Evolutionary conservation across 2,797 vertebrate genomes (phyloP), one percentile per base, ranked within the genome.

Genomic region (Rhynchotus rufescens): DNA sequence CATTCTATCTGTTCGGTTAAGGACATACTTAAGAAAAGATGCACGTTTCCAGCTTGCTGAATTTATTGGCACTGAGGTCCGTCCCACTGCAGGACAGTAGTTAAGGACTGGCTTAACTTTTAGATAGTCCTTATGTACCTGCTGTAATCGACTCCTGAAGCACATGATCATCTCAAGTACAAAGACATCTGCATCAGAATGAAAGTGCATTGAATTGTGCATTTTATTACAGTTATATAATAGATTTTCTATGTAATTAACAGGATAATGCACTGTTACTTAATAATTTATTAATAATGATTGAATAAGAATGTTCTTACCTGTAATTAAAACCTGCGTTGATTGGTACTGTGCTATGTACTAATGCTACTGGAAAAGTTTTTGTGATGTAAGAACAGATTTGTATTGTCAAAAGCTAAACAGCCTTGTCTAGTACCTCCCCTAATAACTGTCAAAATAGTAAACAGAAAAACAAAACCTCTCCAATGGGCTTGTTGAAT

Each of bases 101-200:
- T 83, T 85, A 91, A 91, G 66, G 88, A 87, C 77, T 77, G 89
- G 73, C 74, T 96, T 94, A 94, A 96, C 92, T 95, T 93, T 93
- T 79, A 93, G 86, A 87, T 92, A 81, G 77, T 81, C 71, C 73
- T 30, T 54, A 22, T 69, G 47, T 94, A 78, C 40, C 47, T 60
- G 23, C 82, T 87, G 60, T 81, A 94, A 94, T 88, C 84, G 67
- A 57, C 45, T 89, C 49, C 67, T 90, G 82, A 91, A 88, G 59
- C 22, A 82, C 67, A 57, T 52, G 30, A 85, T 80, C 51, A 47
- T 74, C 77, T 86, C 60, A 71, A 79, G 42, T 81, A 79, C 71
- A 73, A 75, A 88, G 52, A 54, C 44, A 80, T n/a, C 67, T 85
- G 44, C 67, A 72, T 81, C 38, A 54, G 78, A 93, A 49, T 68